Conservation (phyloP, 2,113 vertebrate genomes). For the Mastomys coucha region DNA sequence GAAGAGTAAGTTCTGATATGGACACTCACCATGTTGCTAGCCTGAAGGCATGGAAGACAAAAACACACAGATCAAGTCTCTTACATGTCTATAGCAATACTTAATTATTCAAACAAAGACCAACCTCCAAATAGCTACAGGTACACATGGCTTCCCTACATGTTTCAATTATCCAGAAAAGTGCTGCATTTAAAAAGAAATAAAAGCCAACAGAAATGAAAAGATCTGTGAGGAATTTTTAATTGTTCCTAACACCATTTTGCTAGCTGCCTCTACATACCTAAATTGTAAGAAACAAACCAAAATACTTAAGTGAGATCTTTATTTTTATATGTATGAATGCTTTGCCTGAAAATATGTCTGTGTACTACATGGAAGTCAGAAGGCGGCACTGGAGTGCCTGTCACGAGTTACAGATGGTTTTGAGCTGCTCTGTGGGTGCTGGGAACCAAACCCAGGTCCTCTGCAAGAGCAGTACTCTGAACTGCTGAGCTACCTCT, state of each 20-base stretch:
- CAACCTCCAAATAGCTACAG: slow-evolving; percentile 19
- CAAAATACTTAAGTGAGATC: not conserved
- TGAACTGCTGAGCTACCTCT: not conserved
- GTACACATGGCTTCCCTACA: not conserved
- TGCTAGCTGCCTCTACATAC: not conserved
- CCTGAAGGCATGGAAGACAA: slow-evolving; percentile 96
- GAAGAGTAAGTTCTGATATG: slow-evolving; percentile 80
- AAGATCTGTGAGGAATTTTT: slow-evolving; percentile 15
- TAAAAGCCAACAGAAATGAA: slow-evolving; percentile 11
- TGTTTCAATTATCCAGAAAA: slow-evolving; percentile 33
- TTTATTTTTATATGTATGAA: not conserved
- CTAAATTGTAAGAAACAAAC: slow-evolving; percentile 32
- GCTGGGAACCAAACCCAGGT: not conserved
- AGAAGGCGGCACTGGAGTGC: not conserved
- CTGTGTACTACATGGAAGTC: not conserved
- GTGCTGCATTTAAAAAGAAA: not conserved
- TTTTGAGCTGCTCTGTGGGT: not conserved
- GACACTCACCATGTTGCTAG: slow-evolving; percentile 99
- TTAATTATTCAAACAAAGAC: slow-evolving; percentile 59
- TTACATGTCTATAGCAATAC: slow-evolving; percentile 75
- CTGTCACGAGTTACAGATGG: not conserved
- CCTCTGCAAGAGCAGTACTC: not conserved
- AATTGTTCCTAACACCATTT: not conserved
- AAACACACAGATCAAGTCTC: slow-evolving; percentile 87
- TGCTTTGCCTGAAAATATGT: too few relatives aligned